Evolutionary conservation across 2,113 vertebrate genomes (phyloP).

Genomic region (Myxocyprinus asiaticus): DNA sequence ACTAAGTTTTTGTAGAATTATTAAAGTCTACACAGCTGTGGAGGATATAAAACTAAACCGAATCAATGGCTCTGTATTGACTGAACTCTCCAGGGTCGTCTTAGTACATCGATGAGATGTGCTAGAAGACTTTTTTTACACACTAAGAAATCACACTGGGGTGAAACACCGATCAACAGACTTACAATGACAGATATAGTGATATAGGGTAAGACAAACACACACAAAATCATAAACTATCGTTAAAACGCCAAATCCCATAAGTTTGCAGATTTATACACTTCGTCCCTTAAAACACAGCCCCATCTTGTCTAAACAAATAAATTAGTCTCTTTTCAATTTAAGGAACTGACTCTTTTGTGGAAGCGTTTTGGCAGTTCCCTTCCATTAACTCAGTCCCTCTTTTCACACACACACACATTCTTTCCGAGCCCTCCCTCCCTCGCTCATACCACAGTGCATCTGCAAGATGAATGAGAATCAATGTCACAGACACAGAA

Average conservation of each 20-base stretch:
- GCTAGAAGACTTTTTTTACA: constrained; percentile 53
- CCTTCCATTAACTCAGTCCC: constrained; percentile 10
- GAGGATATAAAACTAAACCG: constrained; percentile 78
- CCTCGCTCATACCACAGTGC: constrained; percentile 11
- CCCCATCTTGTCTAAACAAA: constrained; percentile 22
- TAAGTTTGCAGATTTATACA: constrained; percentile 12
- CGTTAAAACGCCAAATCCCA: constrained; percentile 13
- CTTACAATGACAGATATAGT: constrained; percentile 34
- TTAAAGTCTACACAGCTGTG: constrained; percentile 76
- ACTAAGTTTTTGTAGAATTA: constrained; percentile 77
- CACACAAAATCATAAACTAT: constrained; percentile 18
- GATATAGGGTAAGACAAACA: neutral
- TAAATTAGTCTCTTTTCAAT: constrained; percentile 35
- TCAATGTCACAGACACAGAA: constrained; percentile 68
- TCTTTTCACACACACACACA: constrained; percentile 38
- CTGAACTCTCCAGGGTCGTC: constrained; percentile 74
- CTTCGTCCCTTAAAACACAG: constrained; percentile 9
- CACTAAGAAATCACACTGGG: neutral
- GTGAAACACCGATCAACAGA: neutral
- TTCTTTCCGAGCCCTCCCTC: constrained; percentile 40
- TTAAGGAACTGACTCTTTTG: constrained; percentile 40
- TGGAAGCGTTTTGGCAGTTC: constrained; percentile 39
- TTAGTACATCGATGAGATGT: constrained; percentile 78
- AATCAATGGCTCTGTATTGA: constrained; percentile 79
- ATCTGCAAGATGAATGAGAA: constrained; percentile 65